Percentiles rank a stretch among this genome's conserved stretches.
Evolutionary conservation across 2,888 invertebrate species (phyloP).

Genomic region (Rotaria sp.): DNA sequence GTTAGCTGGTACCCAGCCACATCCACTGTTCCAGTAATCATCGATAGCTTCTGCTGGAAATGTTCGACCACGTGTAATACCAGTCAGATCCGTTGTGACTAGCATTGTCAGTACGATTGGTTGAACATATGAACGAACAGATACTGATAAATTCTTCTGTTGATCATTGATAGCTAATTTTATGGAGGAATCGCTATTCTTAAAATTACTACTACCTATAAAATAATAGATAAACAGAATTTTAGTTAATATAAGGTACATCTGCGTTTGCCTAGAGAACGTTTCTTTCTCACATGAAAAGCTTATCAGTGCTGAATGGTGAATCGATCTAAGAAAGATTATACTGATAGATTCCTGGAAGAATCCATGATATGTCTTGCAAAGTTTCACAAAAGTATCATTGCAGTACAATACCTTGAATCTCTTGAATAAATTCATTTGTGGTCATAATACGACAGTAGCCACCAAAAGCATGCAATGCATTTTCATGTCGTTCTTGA

Average conservation of each 20-base stretch:
- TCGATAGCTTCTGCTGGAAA: not conserved
- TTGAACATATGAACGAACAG: not conserved
- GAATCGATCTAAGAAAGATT: too few species aligned
- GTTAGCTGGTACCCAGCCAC: not conserved
- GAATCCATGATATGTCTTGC: too few species aligned
- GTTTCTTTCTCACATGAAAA: too few species aligned
- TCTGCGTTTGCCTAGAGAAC: too few species aligned
- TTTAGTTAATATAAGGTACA: too few species aligned
- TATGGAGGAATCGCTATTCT: not conserved
- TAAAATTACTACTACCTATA: too few species aligned
- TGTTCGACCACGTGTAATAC: not conserved
- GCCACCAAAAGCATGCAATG: constrained; percentile 37
- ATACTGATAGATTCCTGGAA: too few species aligned
- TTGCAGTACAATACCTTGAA: not conserved
- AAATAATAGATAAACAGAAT: too few species aligned
- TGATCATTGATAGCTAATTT: not conserved
- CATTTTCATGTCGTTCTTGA: constrained; percentile 34
- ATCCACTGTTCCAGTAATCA: not conserved
- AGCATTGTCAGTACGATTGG: not conserved
- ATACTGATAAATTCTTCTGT: too few species aligned
- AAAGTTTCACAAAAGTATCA: too few species aligned
- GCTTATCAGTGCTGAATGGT: too few species aligned
- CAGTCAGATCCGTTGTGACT: not conserved
- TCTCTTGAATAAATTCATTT: not conserved
- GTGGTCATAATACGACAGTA: not conserved